Base-by-base conservation (phyloP, 2,888 invertebrate species). In the Ophion ventricosus region DNA sequence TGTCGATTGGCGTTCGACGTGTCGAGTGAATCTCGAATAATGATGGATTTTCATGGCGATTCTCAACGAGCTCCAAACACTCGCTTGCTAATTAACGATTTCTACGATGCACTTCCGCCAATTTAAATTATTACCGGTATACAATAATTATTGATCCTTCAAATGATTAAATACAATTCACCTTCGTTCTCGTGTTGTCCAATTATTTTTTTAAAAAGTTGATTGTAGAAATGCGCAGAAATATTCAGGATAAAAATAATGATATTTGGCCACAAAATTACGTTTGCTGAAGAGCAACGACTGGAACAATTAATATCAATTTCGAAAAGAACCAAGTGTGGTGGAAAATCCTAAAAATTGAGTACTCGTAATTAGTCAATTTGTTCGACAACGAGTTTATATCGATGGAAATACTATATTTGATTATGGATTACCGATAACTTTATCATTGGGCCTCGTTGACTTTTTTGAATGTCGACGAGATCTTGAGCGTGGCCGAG, bases 361-460 rank as follows among this genome's bases (percentile, higher is more conserved):
- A 67, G 40, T 40, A 5, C 23, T 66, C 40, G 8, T 43, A 10
- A 25, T 49, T 35, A 23, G 43, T 43, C 23, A 7, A 25, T 26
- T 69, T 54, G 26, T 69, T 26, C n/a, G n/a, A 23, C 20, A 35
- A 72, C 57, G n/a, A n/a, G 23, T 72, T 72, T 25, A 57, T 23
- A 35, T 14, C 26, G 11, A 14, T 72, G 35, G 20, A 35, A 14
- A 57, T n/a, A 57, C 29, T 20, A 23, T 57, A 14, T 29, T 61
- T 59, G 70, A 72, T 82, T 43, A 57, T 11, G 14, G 43, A 57
- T 66, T 82, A 82, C 77, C 82, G 73, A 83, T 80, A 76, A 72
- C 70, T 59, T 63, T n/a, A 74, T 57, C 72, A 70, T 49, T 78
- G 81, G 79, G 70, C 79, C 82, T 75, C 84, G 82, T 23, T 75